Evolutionary conservation across 1,140 invertebrate genomes (phyloP).

Genomic region (Neoseiulus cucumeris): DNA sequence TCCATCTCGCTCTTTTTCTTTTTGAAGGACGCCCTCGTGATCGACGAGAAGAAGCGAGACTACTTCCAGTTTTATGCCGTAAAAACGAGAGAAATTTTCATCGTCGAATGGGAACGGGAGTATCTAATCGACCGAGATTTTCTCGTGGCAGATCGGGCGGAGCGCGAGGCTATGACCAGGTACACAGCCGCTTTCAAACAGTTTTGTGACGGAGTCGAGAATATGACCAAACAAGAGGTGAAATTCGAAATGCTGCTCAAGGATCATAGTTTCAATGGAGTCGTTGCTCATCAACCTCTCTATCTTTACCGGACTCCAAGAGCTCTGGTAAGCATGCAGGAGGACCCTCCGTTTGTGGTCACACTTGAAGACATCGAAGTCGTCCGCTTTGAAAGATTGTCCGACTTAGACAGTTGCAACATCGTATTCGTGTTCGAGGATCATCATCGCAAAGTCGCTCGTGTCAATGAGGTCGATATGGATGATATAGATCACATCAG

Average conservation of each 20-base stretch:
- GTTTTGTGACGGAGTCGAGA: slow-evolving; percentile 93
- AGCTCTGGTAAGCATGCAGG: slow-evolving; percentile 86
- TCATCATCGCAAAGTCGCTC: slow-evolving; percentile 75
- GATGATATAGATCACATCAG: slow-evolving; percentile 96
- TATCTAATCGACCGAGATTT: slow-evolving; percentile 99
- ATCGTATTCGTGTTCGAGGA: slow-evolving; percentile 99
- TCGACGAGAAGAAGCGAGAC: slow-evolving; percentile 96
- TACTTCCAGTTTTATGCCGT: slow-evolving; percentile 99
- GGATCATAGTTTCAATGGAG: slow-evolving; percentile 90
- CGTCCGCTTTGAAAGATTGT: slow-evolving; percentile 97
- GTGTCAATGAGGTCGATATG: slow-evolving; percentile 96
- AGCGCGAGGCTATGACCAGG: slow-evolving; percentile 84
- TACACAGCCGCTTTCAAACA: slow-evolving; percentile 92
- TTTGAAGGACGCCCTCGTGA: slow-evolving; percentile 95
- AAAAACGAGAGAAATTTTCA: slow-evolving; percentile 98
- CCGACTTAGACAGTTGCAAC: slow-evolving; percentile 97
- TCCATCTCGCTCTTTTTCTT: slow-evolving; percentile 97
- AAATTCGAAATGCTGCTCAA: slow-evolving; percentile 97
- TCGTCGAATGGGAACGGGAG: slow-evolving; percentile 95
- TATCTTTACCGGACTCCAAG: slow-evolving; percentile 89
- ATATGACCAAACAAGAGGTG: slow-evolving; percentile 84
- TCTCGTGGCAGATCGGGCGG: slow-evolving; percentile 93
- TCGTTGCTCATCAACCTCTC: slow-evolving; percentile 88
- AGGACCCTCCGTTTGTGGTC: slow-evolving; percentile 98
- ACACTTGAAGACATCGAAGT: slow-evolving; percentile 91